A percentile compares a stretch with the other conserved stretches of the same genome.
These are phyloP conservation scores for Caenorhabditis uteleia DNA, from an alignment of 2,888 invertebrate species.

Conservation along the genomic window DNA sequence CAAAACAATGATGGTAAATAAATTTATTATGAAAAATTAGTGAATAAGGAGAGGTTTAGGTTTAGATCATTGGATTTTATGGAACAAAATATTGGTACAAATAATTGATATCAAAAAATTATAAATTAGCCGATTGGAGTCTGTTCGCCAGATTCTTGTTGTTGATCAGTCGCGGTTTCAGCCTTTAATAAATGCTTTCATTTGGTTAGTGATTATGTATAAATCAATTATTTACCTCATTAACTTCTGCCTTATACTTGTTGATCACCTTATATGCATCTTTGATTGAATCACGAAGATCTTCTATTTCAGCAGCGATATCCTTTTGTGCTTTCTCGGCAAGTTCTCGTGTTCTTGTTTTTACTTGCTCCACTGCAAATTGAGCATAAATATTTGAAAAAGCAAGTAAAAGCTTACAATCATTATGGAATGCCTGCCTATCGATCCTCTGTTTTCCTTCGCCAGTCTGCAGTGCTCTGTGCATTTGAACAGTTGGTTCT, in stretches of 20 bases:
- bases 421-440: constrained; percentile 41
- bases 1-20: no score
- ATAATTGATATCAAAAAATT: neutral
- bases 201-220: neutral
- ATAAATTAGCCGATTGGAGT: neutral
- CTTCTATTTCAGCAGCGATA: constrained; percentile 52
- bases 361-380: constrained; percentile 45
- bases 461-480: constrained; percentile 35
- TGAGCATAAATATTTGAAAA: neutral
- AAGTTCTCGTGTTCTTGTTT: constrained; percentile 43
- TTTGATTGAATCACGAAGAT: constrained; percentile 48
- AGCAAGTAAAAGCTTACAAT: constrained; percentile 41
- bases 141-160: constrained; percentile 2
- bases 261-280: constrained; percentile 45
- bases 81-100: neutral
- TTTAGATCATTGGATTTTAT: no score
- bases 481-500: constrained; percentile 56
- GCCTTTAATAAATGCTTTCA: neutral
- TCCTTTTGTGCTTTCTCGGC: constrained; percentile 40
- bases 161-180: constrained; percentile 4
- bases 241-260: constrained; percentile 35
- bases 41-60: no score
- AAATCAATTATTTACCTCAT: constrained; percentile 1
- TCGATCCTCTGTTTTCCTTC: constrained; percentile 48
- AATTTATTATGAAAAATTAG: no score